phyloP scores from a whole-genome alignment of 2,113 vertebrate genomes.

The Lutjanus erythropterus region DNA sequence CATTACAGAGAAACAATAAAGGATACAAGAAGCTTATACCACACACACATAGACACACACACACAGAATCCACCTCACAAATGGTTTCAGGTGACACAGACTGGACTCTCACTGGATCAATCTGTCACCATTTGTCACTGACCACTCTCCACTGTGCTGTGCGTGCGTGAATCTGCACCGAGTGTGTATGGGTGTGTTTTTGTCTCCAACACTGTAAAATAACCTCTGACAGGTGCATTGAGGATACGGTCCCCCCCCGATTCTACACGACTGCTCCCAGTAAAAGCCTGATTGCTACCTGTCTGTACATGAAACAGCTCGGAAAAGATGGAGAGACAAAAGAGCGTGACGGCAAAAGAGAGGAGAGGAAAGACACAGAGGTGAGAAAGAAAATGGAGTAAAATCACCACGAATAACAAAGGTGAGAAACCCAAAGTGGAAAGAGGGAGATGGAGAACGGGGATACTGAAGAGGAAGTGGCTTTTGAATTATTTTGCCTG shows the following conservation, averaged over 20 bases:
- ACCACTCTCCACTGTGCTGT: constrained; percentile 38
- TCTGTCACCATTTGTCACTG: constrained; percentile 81
- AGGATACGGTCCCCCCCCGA: constrained; percentile 43
- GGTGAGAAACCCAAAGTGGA: constrained; percentile 18
- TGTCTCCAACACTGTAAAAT: constrained; percentile 47
- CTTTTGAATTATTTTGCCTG: constrained; percentile 52
- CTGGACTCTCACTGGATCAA: constrained; percentile 84
- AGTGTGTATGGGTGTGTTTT: constrained; percentile 36
- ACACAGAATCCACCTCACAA: constrained; percentile 19
- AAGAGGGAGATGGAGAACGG: constrained; percentile 20
- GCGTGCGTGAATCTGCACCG: constrained; percentile 12
- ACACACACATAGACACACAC: constrained; percentile 5
- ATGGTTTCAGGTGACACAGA: constrained; percentile 71
- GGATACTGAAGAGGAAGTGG: constrained; percentile 37
- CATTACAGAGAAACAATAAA: constrained; percentile 7
- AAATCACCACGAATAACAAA: constrained; percentile 57
- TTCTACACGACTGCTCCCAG: constrained; percentile 58
- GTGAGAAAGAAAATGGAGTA: constrained; percentile 16
- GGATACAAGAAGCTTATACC: background rate
- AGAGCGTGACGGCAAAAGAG: constrained; percentile 14
- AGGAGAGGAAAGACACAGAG: constrained; percentile 1
- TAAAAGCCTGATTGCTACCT: constrained; percentile 70
- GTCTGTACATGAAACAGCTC: constrained; percentile 60
- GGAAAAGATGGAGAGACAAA: constrained; percentile 57
- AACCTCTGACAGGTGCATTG: constrained; percentile 63